A percentile compares a stretch with the other conserved stretches of the same genome.
Conservation (phyloP, 2,113 vertebrate species). For the Engraulis encrasicolus region DNA sequence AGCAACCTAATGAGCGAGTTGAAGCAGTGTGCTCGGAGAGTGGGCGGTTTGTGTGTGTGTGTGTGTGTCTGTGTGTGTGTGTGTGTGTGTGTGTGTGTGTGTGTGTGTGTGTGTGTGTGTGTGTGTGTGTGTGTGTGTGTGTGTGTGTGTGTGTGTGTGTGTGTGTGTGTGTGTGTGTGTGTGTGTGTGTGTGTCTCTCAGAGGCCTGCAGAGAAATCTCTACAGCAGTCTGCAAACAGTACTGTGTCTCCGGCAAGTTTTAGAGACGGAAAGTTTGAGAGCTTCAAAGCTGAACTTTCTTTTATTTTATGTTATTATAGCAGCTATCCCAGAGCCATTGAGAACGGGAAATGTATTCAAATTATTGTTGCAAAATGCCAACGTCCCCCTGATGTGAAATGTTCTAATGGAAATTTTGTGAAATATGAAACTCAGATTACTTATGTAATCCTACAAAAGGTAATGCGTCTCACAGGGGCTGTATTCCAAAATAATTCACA, state of each 20-base stretch:
- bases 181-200: background rate
- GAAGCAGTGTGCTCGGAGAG: too few relatives aligned
- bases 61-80: background rate
- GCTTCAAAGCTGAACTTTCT: background rate
- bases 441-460: background rate
- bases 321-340: background rate
- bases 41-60: too few relatives aligned
- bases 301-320: background rate
- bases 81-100: background rate
- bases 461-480: too few relatives aligned
- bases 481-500: background rate
- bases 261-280: background rate
- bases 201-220: background rate
- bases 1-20: background rate
- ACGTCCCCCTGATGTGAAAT: background rate
- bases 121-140: background rate
- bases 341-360: background rate
- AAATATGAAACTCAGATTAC: background rate
- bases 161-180: background rate
- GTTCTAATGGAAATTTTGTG: background rate
- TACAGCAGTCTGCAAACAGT: slow-evolving; percentile 5
- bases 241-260: background rate
- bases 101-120: background rate
- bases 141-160: background rate
- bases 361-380: background rate